These are phyloP conservation scores for Daphoenositta chrysoptera DNA, from an alignment of 2,113 vertebrate genomes.

Conservation along the genomic window DNA sequence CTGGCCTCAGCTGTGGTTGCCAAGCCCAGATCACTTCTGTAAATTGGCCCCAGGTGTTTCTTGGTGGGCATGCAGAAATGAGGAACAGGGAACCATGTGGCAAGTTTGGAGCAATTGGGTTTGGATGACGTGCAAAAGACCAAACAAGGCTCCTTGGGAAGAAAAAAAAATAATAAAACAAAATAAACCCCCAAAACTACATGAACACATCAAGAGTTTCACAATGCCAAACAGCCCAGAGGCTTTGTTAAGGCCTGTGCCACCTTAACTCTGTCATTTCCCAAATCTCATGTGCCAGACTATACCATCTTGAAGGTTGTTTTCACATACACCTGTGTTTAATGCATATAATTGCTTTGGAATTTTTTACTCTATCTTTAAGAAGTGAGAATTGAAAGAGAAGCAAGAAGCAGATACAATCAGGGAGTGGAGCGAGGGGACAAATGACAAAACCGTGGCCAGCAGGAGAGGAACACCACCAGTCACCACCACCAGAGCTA, in stretches of 20 bases:
- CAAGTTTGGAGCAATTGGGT: neutral
- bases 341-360: neutral
- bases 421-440: neutral
- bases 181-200: neutral
- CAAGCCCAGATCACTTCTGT: conserved; percentile 10
- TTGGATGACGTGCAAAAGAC: neutral
- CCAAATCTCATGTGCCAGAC: neutral
- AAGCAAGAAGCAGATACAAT: neutral
- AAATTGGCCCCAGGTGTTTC: conserved; percentile 21
- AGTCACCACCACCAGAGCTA: neutral
- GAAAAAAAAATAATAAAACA: neutral
- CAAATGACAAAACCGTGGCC: rapidly evolving
- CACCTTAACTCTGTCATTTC: neutral
- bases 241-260: neutral
- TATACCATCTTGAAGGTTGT: neutral
- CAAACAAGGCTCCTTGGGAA: neutral
- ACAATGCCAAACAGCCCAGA: neutral
- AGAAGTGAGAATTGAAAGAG: neutral
- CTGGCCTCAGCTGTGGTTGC: neutral
- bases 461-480: rapidly evolving
- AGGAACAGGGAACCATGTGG: neutral
- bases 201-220: neutral
- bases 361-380: neutral
- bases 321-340: neutral
- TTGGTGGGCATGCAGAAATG: neutral